A percentile compares a stretch with the other conserved stretches of the same genome.
Evolutionary conservation across 2,113 vertebrate genomes (phyloP).

Genomic region (Sphaerodactylus townsendi): DNA sequence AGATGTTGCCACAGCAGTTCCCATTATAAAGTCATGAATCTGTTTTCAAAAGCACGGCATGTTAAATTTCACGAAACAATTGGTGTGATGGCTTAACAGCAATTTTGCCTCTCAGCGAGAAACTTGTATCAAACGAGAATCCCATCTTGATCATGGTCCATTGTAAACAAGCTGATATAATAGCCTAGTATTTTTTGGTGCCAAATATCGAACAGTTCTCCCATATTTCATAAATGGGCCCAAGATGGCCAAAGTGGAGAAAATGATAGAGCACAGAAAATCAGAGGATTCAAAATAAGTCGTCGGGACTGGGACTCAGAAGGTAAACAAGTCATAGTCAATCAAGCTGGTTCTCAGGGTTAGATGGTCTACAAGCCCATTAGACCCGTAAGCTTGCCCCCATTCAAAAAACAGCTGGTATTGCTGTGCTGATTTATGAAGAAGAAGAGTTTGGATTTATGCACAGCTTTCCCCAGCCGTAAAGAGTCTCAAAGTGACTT

Average conservation of each 20-base stretch:
- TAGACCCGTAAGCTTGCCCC: too few relatives aligned
- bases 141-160: constrained; percentile 19
- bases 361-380: neutral
- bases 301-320: neutral
- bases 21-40: constrained; percentile 45
- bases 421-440: too few relatives aligned
- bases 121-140: neutral
- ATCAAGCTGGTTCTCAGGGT: neutral
- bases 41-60: constrained; percentile 35
- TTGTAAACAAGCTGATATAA: neutral
- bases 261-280: neutral
- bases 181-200: constrained; percentile 28
- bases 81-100: constrained; percentile 47
- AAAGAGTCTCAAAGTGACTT: too few relatives aligned
- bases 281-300: neutral
- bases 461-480: too few relatives aligned
- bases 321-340: neutral
- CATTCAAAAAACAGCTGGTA: too few relatives aligned
- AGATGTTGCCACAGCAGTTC: constrained; percentile 42
- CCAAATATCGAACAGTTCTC: constrained; percentile 23
- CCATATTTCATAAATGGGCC: neutral
- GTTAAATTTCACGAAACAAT: constrained; percentile 52
- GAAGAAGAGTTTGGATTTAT: too few relatives aligned
- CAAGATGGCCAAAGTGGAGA: neutral
- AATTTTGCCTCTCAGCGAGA: constrained; percentile 56